A percentile compares a stretch with the other conserved stretches of the same genome.
These are phyloP conservation scores for Atta texana DNA, from an alignment of 1,140 invertebrate genomes.

Conservation along the genomic window DNA sequence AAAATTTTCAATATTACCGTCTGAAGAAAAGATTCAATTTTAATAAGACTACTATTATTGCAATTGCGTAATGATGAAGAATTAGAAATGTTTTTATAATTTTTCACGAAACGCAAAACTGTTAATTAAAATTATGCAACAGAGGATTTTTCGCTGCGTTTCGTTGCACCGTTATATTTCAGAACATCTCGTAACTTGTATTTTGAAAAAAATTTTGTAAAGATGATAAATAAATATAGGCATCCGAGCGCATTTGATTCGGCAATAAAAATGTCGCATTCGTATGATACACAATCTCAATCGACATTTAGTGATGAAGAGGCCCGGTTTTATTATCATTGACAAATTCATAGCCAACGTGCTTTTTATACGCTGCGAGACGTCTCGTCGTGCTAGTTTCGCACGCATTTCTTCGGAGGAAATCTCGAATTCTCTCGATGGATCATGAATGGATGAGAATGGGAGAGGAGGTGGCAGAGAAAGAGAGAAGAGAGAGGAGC, in stretches of 20 bases:
- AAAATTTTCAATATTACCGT: neutral
- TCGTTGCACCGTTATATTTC: neutral
- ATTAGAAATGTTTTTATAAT: neutral
- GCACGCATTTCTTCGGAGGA: conserved; percentile 46
- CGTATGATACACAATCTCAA: neutral
- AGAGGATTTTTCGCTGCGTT: neutral
- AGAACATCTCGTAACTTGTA: neutral
- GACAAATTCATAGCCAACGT: neutral
- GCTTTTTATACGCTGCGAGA: conserved; percentile 35
- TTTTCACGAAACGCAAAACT: neutral
- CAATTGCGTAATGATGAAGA: neutral
- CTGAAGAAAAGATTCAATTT: neutral
- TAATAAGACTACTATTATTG: neutral
- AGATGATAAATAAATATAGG: conserved; percentile 26
- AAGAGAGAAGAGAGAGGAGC: neutral
- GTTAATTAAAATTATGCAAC: conserved; percentile 34
- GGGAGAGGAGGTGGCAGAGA: neutral
- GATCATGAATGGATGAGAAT: conserved; percentile 45
- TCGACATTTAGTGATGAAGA: neutral
- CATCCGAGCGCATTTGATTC: conserved; percentile 17
- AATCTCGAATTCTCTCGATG: conserved; percentile 65
- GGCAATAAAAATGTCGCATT: neutral
- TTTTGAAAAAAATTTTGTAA: neutral
- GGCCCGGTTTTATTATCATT: neutral
- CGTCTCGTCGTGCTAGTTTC: conserved; percentile 5